Conservation (phyloP, 2,888 invertebrate genomes). For the Heteropelma amictum region DNA sequence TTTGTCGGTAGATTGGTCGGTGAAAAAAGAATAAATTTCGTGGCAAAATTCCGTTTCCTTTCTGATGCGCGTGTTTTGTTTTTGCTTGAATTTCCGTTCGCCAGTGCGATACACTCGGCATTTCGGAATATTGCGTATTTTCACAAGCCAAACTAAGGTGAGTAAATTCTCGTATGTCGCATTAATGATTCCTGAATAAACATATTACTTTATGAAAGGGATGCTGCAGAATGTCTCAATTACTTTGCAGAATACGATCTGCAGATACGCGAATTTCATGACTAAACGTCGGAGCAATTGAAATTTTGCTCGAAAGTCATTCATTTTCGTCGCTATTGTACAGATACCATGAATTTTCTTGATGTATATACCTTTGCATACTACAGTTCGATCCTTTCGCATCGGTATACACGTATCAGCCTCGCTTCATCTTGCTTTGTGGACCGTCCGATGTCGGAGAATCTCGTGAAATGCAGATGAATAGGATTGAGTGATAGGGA, state of each 20-base stretch:
- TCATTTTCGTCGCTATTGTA: conserved; percentile 28
- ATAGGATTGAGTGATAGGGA: neutral
- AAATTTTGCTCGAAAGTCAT: conserved; percentile 15
- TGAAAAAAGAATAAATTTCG: too few relatives aligned
- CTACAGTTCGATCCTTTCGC: neutral
- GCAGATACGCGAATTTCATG: conserved; percentile 30
- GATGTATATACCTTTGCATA: neutral
- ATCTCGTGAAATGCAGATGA: conserved; percentile 16
- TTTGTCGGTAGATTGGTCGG: too few relatives aligned
- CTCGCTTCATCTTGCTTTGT: conserved; percentile 12
- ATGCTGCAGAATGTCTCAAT: too few relatives aligned
- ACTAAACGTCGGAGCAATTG: conserved; percentile 19
- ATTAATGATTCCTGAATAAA: too few relatives aligned
- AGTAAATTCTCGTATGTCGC: too few relatives aligned
- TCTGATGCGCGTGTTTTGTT: too few relatives aligned
- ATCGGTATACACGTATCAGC: neutral
- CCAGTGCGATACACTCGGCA: too few relatives aligned
- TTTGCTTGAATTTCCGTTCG: too few relatives aligned
- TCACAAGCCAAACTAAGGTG: too few relatives aligned
- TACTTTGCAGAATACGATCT: neutral
- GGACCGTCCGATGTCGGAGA: conserved; percentile 16
- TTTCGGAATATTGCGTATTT: too few relatives aligned
- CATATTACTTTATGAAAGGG: too few relatives aligned
- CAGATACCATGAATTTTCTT: neutral
- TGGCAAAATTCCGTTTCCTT: too few relatives aligned